These are phyloP conservation scores for Amia ocellicauda DNA, from an alignment of 2,113 vertebrate genomes.

Conservation along the genomic window DNA sequence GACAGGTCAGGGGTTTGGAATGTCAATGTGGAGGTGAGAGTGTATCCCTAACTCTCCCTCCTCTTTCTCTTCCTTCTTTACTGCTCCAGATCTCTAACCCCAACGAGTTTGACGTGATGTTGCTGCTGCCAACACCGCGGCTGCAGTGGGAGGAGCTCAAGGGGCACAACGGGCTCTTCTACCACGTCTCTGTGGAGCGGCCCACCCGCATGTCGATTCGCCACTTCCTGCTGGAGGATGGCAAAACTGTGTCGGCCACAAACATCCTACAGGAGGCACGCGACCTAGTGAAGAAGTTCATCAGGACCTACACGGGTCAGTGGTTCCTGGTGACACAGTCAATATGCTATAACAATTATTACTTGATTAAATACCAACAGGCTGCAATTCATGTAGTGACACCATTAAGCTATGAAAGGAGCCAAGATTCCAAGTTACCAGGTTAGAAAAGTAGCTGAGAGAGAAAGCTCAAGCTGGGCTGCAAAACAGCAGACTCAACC, in stretches of 20 bases:
- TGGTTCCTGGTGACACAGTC: background rate
- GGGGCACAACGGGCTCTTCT: slow-evolving; percentile 48
- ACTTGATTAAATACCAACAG: too few species aligned
- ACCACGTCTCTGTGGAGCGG: slow-evolving; percentile 32
- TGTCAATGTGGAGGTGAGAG: too few species aligned
- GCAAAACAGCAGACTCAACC: too few species aligned
- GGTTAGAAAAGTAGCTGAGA: too few species aligned
- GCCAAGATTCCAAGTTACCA: too few species aligned
- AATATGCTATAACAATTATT: too few species aligned
- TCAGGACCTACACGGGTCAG: slow-evolving; percentile 50
- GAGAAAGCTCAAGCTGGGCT: too few species aligned
- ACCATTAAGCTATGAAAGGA: too few species aligned
- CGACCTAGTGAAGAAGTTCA: slow-evolving; percentile 48
- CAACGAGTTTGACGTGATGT: slow-evolving; percentile 60
- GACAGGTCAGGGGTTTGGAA: background rate
- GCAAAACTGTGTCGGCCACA: slow-evolving; percentile 42
- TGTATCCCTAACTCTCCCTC: too few species aligned
- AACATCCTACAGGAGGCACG: slow-evolving; percentile 47
- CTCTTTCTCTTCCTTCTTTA: background rate
- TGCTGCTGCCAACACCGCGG: slow-evolving; percentile 42
- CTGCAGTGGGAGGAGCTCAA: slow-evolving; percentile 29
- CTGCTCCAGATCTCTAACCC: slow-evolving; percentile 46
- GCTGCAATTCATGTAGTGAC: too few species aligned
- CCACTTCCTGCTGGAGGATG: slow-evolving; percentile 49
- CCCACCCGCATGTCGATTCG: slow-evolving; percentile 28